Percentiles rank a stretch among this genome's conserved stretches.
Evolutionary conservation across 2,797 vertebrate species (phyloP).

Genomic region (Oreochromis grahami): DNA sequence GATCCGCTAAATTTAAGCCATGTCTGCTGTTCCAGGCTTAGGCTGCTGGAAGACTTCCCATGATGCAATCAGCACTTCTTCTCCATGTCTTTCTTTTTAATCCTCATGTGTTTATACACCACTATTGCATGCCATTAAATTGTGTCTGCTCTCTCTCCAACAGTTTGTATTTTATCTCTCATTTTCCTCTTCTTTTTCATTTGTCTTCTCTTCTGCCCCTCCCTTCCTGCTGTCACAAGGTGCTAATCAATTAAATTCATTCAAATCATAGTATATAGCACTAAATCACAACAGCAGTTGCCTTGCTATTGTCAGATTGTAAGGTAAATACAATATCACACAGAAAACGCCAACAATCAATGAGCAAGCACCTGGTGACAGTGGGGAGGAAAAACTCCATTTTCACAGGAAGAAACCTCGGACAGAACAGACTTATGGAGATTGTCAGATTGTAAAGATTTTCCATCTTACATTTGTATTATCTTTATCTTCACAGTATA

Average conservation of each 20-base stretch:
- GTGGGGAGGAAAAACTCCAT: not conserved
- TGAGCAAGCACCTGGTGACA: fast-evolving
- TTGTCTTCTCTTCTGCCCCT: not conserved
- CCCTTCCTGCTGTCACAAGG: not conserved
- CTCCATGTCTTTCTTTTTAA: not conserved
- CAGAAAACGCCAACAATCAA: fast-evolving
- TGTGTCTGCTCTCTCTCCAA: not conserved
- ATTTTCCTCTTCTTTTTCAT: not conserved
- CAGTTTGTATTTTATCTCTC: not conserved
- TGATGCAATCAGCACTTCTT: not conserved
- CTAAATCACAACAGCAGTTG: too few species aligned
- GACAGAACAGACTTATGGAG: not conserved
- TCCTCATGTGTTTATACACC: not conserved
- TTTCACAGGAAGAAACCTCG: not conserved
- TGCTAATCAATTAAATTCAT: not conserved
- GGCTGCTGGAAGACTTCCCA: not conserved
- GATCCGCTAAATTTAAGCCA: not conserved
- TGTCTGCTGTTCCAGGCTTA: not conserved
- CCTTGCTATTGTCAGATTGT: not conserved
- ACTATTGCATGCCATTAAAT: not conserved
- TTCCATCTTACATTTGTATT: not conserved
- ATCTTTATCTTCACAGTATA: not conserved
- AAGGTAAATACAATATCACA: not conserved
- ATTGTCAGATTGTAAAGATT: not conserved
- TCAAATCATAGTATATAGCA: not conserved